Percentiles rank a stretch among this genome's conserved stretches.
Evolutionary conservation across 2,113 vertebrate genomes (phyloP).

Genomic region (Phalacrocorax carbo): DNA sequence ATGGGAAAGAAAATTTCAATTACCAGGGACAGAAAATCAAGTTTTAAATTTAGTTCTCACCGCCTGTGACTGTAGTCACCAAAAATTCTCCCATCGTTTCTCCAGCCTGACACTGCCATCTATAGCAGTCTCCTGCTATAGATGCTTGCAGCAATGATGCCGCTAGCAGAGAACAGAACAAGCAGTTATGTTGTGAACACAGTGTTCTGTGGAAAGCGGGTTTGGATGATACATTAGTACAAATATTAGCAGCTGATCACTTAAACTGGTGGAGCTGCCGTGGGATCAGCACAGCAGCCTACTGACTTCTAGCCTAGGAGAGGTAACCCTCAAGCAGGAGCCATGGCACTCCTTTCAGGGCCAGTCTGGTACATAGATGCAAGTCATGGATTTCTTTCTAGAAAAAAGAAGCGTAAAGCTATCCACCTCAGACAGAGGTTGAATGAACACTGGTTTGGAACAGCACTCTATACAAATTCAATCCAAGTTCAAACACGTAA

Average conservation of each 20-base stretch:
- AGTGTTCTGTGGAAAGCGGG: neutral
- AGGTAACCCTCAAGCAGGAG: neutral
- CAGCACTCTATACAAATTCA: neutral
- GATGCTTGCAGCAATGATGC: neutral
- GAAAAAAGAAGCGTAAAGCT: neutral
- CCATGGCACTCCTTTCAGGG: neutral
- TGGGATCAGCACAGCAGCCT: neutral
- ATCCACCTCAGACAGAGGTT: neutral
- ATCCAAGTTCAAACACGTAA: neutral
- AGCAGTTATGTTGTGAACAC: fast-evolving
- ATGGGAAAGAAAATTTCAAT: neutral
- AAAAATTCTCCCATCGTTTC: neutral
- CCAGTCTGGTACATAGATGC: fast-evolving
- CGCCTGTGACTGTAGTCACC: neutral
- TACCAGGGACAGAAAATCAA: neutral
- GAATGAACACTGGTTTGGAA: neutral
- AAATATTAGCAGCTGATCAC: neutral
- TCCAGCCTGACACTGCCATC: constrained; percentile 14
- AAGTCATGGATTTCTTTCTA: neutral
- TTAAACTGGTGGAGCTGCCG: neutral
- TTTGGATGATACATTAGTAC: neutral
- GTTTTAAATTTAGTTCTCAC: neutral
- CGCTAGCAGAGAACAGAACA: neutral
- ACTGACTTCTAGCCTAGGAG: neutral
- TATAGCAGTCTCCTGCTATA: neutral